Evolutionary conservation across 2,797 vertebrate genomes (phyloP), one percentile per base, ranked within the genome.

Genomic region (Huso huso): DNA sequence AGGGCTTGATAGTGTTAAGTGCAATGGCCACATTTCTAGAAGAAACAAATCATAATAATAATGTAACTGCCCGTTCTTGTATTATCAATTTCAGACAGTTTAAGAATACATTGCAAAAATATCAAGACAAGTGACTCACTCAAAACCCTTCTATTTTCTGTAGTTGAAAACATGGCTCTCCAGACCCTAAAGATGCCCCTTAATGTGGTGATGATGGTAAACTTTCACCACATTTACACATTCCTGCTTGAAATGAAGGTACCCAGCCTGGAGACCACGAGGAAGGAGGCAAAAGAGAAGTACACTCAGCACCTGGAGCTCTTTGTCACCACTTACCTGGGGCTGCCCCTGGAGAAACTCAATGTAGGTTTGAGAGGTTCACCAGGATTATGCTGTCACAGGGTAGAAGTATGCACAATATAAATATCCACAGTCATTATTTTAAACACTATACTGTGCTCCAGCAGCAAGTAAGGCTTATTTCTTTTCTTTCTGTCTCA

Each of bases 171-270:
- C 4, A 62, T 80, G 49, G 11, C 77, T 49, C 70, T 77, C 4
- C 74, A 73, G 59, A 81, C 62, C 65, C 66, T 75, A 64, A 77
- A 73, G 64, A 72, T 67, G 58, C 75, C 67, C 65, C 60, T 58
- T 0, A 76, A 82, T 0, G 66, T 84, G 77, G 77, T 81, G 51
- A 74, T 73, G 72, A 82, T 83, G 78, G 77, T 79, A 69, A 84
- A 84, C 5, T 81, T 76, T 73, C 74, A 83, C 71, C 76, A 76
- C 23, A 6, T 84, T 49, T 65, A 76, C 60, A 59, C 13, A 57
- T 80, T 80, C 64, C 71, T 82, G 53, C 73, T 64, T 58, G 73
- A 71, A 53, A 69, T 74, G 66, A 58, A 64, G 61, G 77, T 82
- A 61, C 53, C 7, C 0, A 76, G 75, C 73, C 67, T 84, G 63